phyloP scores from a whole-genome alignment of 1,140 invertebrate genomes.

The Lordiphosa stackelbergi region DNA sequence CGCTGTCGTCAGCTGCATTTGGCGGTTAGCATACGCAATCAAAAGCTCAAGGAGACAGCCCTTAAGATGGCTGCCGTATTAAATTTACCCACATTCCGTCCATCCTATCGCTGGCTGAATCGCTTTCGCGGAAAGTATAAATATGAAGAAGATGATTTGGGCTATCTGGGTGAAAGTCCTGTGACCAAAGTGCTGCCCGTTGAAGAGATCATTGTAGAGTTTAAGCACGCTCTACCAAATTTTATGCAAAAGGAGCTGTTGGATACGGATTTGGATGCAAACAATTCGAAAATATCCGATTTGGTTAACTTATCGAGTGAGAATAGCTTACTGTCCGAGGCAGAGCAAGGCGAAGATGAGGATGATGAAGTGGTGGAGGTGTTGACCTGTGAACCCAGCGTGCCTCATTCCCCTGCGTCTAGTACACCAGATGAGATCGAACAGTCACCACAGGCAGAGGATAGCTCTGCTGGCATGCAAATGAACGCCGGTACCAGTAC shows the following conservation, averaged over 20 bases:
- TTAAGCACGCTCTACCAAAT: conserved; percentile 61
- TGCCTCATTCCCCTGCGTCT: conserved; percentile 31
- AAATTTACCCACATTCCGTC: conserved; percentile 62
- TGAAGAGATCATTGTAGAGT: conserved; percentile 72
- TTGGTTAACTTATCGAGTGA: conserved; percentile 61
- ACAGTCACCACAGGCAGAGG: conserved; percentile 1
- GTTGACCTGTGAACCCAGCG: conserved; percentile 53
- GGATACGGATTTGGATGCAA: conserved; percentile 9
- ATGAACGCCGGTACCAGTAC: conserved; percentile 63
- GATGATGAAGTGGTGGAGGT: conserved; percentile 55
- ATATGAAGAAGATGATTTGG: conserved; percentile 66
- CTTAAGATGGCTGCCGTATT: conserved; percentile 62
- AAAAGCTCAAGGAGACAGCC: conserved; percentile 67
- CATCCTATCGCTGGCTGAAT: conserved; percentile 71
- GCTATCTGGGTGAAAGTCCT: conserved; percentile 34
- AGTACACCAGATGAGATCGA: conserved; percentile 24
- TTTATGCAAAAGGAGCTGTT: conserved; percentile 70
- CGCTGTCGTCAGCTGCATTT: conserved; percentile 54
- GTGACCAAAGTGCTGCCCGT: conserved; percentile 43
- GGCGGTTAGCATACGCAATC: conserved; percentile 48
- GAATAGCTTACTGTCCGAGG: conserved; percentile 61
- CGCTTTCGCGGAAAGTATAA: conserved; percentile 71
- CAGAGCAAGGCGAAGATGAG: conserved; percentile 27
- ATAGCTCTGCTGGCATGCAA: conserved; percentile 18
- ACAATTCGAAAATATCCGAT: conserved; percentile 19